Base-by-base conservation (phyloP, 2,888 invertebrate species). In the Craniophora ligustri region DNA sequence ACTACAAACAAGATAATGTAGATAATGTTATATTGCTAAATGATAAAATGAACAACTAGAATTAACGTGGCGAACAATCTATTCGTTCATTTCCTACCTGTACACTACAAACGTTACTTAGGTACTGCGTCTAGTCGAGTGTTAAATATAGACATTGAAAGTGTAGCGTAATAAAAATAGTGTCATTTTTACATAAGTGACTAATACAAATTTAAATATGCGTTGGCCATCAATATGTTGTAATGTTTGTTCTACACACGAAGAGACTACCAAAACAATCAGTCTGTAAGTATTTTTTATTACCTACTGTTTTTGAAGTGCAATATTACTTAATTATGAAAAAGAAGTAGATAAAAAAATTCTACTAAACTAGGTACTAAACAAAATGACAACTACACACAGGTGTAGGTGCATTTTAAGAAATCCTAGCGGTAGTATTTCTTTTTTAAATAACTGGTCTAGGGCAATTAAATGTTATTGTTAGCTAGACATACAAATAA, bases 201-300 rank as follows among this genome's bases (percentile, higher is more conserved):
- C 13, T 6, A 11, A 32, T 35, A 30, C 14, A 19, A 46, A 53
- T 53, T 60, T 19, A 51, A 60, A 49, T 28, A 80, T 80, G 78
- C 69, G 62, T 63, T 80, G 72, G 76, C 62, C 64, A 13, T 70
- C 66, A 18, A 53, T 75, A 40, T 79, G 67, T 57, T 78, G 78
- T 64, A 50, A 49, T 55, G 54, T 51, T 41, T 62, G 72, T 31
- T 44, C 64, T 16, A 10, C 54, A 23, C 59, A 39, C 5, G 32
- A 31, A 21, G 39, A 54, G 7, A 34, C 42, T 15, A 35, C 26
- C 16, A 47, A 53, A 23, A 44, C 56, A 38, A 39, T 55, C 36
- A 58, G 54, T 21, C 34, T 63, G 71, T 71, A 54, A 74, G 70
- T 70, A 61, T 34, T 39, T 42, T 41, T 55, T 38, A 28, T 32